Evolutionary conservation across 2,113 vertebrate genomes (phyloP).

Genomic region (Natator depressus): DNA sequence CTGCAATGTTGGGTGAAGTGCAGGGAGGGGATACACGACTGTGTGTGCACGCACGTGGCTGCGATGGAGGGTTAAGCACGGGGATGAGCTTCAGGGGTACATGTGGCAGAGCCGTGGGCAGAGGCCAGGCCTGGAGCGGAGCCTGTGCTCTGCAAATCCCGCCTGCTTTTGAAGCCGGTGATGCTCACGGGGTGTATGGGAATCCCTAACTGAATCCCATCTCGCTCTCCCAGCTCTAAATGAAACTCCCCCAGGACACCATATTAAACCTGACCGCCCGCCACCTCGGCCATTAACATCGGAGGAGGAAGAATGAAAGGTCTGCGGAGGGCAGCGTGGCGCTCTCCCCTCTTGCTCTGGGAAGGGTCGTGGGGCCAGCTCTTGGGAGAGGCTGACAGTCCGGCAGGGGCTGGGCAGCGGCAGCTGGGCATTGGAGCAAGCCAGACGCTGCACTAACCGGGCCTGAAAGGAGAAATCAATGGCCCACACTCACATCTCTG

Average conservation of each 20-base stretch:
- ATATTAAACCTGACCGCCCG: slow-evolving; percentile 58
- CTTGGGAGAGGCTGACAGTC: not conserved
- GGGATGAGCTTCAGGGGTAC: not conserved
- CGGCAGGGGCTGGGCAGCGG: not conserved
- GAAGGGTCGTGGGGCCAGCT: slow-evolving; percentile 31
- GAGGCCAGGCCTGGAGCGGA: not conserved
- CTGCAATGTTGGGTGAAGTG: too few relatives aligned
- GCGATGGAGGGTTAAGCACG: too few relatives aligned
- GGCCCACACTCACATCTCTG: not conserved
- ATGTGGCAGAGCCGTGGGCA: fast-evolving
- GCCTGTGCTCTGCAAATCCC: not conserved
- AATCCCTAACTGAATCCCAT: not conserved
- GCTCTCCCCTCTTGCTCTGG: not conserved
- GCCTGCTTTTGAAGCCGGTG: not conserved
- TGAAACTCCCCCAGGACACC: slow-evolving; percentile 55
- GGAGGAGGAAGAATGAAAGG: slow-evolving; percentile 52
- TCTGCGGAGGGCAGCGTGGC: slow-evolving; percentile 10
- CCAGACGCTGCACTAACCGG: fast-evolving
- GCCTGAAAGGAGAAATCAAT: not conserved
- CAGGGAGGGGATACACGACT: too few relatives aligned
- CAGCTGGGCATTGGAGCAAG: fast-evolving
- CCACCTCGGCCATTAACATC: slow-evolving; percentile 63
- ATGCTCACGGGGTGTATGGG: not conserved
- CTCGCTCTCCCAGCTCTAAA: not conserved
- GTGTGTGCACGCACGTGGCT: too few relatives aligned